Conservation (phyloP, 1,140 invertebrate species). For the Drosophila sturtevanti region DNA sequence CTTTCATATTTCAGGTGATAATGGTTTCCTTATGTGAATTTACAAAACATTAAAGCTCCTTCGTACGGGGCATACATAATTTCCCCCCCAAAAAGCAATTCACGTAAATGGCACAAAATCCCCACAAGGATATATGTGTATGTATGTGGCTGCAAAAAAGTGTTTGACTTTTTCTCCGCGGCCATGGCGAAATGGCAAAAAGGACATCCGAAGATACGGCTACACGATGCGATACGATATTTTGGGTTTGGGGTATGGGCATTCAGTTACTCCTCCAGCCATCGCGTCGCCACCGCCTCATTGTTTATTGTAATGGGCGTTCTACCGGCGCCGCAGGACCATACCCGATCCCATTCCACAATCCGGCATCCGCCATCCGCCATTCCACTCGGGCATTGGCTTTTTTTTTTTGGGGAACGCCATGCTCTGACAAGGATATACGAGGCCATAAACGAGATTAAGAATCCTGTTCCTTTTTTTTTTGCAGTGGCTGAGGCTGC, state of each 20-base stretch:
- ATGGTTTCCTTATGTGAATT: constrained; percentile 83
- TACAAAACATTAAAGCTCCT: constrained; percentile 82
- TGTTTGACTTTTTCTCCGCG: constrained; percentile 50
- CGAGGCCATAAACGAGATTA: constrained; percentile 76
- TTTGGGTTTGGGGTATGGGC: constrained; percentile 34
- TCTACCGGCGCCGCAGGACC: constrained; percentile 64
- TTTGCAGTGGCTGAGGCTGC: constrained; percentile 47
- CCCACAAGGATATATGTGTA: constrained; percentile 76
- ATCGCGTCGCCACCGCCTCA: constrained; percentile 53
- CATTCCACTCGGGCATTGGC: too few species aligned
- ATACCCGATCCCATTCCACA: constrained; percentile 26
- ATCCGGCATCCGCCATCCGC: too few species aligned
- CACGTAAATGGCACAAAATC: constrained; percentile 79
- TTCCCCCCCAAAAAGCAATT: constrained; percentile 80
- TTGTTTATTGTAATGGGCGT: constrained; percentile 76
- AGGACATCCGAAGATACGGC: constrained; percentile 76
- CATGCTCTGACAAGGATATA: constrained; percentile 57
- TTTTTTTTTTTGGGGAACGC: constrained; percentile 22
- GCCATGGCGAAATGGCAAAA: constrained; percentile 61
- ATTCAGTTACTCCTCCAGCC: constrained; percentile 23
- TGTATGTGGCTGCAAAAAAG: constrained; percentile 54
- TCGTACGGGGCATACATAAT: constrained; percentile 72
- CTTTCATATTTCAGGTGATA: constrained; percentile 82
- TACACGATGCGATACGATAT: constrained; percentile 12
- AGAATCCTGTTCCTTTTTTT: constrained; percentile 47